Conservation (phyloP, 2,113 vertebrate genomes). For the Salvelinus namaycush region DNA sequence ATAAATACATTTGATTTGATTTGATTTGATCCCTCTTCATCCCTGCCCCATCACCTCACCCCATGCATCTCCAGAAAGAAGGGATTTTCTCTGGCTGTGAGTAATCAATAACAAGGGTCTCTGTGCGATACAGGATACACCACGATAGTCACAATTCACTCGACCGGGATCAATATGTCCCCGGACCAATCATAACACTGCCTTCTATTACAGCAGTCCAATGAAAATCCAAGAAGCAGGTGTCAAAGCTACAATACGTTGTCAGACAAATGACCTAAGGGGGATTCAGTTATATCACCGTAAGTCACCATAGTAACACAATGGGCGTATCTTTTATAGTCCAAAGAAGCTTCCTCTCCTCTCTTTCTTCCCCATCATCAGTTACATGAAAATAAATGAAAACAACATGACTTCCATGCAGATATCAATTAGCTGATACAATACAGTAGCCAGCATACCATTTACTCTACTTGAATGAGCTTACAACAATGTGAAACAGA, state of each 20-base stretch:
- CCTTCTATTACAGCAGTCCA: constrained; percentile 16
- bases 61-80: constrained; percentile 47
- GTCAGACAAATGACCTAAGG: too few relatives aligned
- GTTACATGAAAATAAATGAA: too few relatives aligned
- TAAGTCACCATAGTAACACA: too few relatives aligned
- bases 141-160: constrained; percentile 32
- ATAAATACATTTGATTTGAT: too few relatives aligned
- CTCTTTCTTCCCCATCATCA: too few relatives aligned
- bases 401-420: too few relatives aligned
- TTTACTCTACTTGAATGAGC: constrained; percentile 45
- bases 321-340: too few relatives aligned
- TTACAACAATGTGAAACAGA: constrained; percentile 44
- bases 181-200: constrained; percentile 42
- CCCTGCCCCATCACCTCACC: constrained; percentile 38
- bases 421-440: not conserved
- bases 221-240: not conserved
- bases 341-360: too few relatives aligned
- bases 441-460: not conserved
- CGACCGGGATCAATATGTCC: constrained; percentile 46
- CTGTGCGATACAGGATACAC: constrained; percentile 64
- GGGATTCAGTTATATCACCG: too few relatives aligned
- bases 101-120: constrained; percentile 57
- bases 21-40: constrained; percentile 13
- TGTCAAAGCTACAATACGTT: not conserved
- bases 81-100: constrained; percentile 37